Evolutionary conservation across 64 coral and sea anemone species (phyloP).

Genomic region (Montipora foliosa): DNA sequence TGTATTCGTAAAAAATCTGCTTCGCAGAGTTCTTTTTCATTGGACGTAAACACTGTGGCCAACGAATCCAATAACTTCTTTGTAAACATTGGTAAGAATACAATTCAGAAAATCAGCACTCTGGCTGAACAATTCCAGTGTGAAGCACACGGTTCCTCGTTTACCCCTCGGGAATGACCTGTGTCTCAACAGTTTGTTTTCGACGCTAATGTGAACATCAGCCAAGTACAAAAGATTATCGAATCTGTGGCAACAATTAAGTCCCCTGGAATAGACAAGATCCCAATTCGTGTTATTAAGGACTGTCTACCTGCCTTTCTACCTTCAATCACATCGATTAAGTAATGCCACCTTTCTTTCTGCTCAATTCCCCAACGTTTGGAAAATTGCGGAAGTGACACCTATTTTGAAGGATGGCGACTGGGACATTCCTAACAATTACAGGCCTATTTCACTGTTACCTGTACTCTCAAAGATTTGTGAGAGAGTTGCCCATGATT

Average conservation of each 20-base stretch:
- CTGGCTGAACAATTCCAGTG: conserved; percentile 61
- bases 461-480: conserved; percentile 51
- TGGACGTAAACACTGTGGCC: conserved; percentile 16
- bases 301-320: conserved; percentile 33
- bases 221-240: conserved; percentile 50
- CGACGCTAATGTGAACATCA: conserved; percentile 48
- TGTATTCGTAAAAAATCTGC: conserved; percentile 70
- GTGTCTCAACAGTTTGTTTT: conserved; percentile 61
- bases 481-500: conserved; percentile 42
- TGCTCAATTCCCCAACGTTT: conserved; percentile 40
- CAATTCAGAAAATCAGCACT: conserved; percentile 59
- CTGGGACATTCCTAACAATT: conserved; percentile 17
- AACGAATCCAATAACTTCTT: conserved; percentile 71
- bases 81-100: conserved; percentile 20
- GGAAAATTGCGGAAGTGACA: conserved; percentile 28
- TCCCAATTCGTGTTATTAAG: conserved; percentile 34
- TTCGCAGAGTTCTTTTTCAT: conserved; percentile 57
- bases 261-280: conserved; percentile 47
- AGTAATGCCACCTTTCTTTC: conserved; percentile 32
- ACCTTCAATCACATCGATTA: conserved; percentile 28
- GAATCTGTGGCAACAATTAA: conserved; percentile 28
- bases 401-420: conserved; percentile 17
- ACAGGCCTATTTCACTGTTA: conserved; percentile 34
- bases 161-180: conserved; percentile 27
- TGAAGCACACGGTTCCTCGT: conserved; percentile 45